Evolutionary conservation across 30 jellyfish, hydroid and myxozoan species (phyloP).

Genomic region (Chrysaora quinquecirrha): DNA sequence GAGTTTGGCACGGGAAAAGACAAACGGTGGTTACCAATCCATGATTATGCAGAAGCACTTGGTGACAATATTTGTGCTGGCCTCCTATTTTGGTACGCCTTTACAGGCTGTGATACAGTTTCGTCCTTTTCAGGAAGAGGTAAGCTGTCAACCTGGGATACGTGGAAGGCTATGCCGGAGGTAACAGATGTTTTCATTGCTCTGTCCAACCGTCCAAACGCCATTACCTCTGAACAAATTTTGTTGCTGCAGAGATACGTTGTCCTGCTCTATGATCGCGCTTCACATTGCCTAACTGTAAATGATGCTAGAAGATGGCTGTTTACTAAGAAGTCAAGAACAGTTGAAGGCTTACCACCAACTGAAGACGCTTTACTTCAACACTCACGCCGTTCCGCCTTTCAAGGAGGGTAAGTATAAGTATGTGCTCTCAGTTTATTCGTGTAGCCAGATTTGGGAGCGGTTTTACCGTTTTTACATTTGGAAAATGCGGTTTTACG

Average conservation of each 20-base stretch:
- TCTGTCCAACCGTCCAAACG: constrained; percentile 27
- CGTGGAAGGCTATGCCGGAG: constrained; percentile 48
- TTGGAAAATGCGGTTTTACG: too few species aligned
- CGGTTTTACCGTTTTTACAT: too few species aligned
- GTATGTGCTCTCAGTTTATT: not conserved
- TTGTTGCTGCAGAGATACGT: constrained; percentile 43
- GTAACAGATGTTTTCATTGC: constrained; percentile 44
- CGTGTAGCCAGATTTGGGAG: not conserved
- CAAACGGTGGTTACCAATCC: constrained; percentile 38
- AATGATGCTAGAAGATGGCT: constrained; percentile 51
- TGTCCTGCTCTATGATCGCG: constrained; percentile 50
- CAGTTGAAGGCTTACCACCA: constrained; percentile 68
- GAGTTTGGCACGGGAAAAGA: constrained; percentile 55
- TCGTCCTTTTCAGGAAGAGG: constrained; percentile 61
- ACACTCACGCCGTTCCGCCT: constrained; percentile 38
- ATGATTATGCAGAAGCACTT: constrained; percentile 50
- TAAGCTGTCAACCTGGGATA: constrained; percentile 60
- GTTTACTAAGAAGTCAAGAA: constrained; percentile 27
- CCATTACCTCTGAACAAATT: constrained; percentile 23
- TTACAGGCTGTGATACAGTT: constrained; percentile 50
- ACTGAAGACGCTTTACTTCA: constrained; percentile 56
- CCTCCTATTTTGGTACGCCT: constrained; percentile 49
- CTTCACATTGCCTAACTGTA: constrained; percentile 30
- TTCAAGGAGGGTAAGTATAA: constrained; percentile 50
- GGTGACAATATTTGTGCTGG: constrained; percentile 37